These are phyloP conservation scores for Tromatobia lineatoria DNA, from an alignment of 2,888 invertebrate genomes.

Conservation along the genomic window DNA sequence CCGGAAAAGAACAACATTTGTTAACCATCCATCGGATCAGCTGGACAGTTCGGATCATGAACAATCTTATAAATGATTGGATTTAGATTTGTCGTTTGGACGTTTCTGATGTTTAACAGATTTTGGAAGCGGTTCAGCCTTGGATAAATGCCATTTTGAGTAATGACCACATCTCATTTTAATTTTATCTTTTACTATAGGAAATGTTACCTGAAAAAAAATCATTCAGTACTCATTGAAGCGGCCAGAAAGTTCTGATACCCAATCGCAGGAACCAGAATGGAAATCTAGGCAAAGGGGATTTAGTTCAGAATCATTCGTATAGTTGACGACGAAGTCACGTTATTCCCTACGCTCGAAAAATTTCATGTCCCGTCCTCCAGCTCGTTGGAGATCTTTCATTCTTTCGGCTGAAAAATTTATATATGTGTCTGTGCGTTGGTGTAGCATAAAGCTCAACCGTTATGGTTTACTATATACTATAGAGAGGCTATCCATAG, in stretches of 20 bases:
- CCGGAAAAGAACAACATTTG: too few species aligned
- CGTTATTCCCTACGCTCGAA: slow-evolving; percentile 33
- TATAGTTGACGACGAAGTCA: background rate
- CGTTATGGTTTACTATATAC: slow-evolving; percentile 40
- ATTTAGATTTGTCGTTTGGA: too few species aligned
- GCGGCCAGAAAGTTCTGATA: background rate
- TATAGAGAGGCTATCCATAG: slow-evolving; percentile 22
- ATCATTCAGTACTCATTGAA: background rate
- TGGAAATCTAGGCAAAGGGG: background rate
- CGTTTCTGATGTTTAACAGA: too few species aligned
- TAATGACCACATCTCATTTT: background rate
- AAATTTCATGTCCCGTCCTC: slow-evolving; percentile 41
- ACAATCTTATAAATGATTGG: too few species aligned
- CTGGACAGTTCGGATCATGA: too few species aligned
- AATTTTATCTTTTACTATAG: background rate
- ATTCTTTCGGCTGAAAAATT: slow-evolving; percentile 1
- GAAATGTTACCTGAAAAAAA: background rate
- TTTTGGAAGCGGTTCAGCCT: too few species aligned
- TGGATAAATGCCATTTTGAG: too few species aligned
- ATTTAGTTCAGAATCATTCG: background rate
- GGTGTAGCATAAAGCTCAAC: slow-evolving; percentile 26
- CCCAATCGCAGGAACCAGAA: background rate
- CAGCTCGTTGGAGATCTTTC: slow-evolving; percentile 26
- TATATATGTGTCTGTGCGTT: background rate
- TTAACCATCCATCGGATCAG: too few species aligned